These are phyloP conservation scores for Epizoanthus rinbou DNA, from an alignment of 92 coral and sea anemone species.

Conservation along the genomic window DNA sequence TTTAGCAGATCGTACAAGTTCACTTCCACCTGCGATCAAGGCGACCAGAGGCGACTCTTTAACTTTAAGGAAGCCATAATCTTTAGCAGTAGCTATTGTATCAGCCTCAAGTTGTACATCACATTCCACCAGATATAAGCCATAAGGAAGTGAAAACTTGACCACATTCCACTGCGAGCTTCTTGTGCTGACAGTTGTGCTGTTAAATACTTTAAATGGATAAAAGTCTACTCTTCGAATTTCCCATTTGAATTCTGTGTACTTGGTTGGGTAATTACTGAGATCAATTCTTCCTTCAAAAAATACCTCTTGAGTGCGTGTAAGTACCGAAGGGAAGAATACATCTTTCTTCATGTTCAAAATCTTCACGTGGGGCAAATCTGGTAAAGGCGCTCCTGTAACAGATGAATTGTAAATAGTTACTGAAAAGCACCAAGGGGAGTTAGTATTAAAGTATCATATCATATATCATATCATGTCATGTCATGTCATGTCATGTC, in stretches of 20 bases:
- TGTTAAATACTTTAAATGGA: conserved; percentile 4
- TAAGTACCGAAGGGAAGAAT: conserved; percentile 1
- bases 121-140: conserved; percentile 28
- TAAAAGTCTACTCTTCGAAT: not conserved
- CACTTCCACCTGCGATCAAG: conserved; percentile 12
- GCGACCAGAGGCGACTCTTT: not conserved
- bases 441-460: too few species aligned
- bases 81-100: not conserved
- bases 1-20: not conserved
- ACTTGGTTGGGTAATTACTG: not conserved
- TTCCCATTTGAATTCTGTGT: not conserved
- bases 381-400: not conserved
- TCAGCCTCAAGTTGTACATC: not conserved
- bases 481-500: too few species aligned
- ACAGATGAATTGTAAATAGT: too few species aligned
- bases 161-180: conserved; percentile 20
- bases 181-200: not conserved
- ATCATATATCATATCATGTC: too few species aligned
- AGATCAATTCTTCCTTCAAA: conserved; percentile 5
- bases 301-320: not conserved
- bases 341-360: not conserved
- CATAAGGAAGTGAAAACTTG: not conserved
- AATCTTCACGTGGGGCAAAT: conserved; percentile 12
- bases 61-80: conserved; percentile 15
- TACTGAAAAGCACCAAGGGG: too few species aligned